Percentiles rank a stretch among this genome's conserved stretches.
Evolutionary conservation across 2,888 invertebrate species (phyloP).

Genomic region (Choristoneura rosaceana): DNA sequence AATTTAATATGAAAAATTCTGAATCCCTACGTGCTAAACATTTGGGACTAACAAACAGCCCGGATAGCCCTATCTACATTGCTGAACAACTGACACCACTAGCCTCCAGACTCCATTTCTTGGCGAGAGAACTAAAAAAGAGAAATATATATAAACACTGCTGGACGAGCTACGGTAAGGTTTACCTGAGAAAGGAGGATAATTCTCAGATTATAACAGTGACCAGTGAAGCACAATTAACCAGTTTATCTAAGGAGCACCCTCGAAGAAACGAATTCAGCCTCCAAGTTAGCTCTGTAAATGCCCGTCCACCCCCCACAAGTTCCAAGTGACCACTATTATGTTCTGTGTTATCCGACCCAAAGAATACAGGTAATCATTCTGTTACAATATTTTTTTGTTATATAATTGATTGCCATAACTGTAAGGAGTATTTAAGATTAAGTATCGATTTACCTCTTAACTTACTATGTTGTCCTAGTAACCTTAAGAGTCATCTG

Average conservation of each 20-base stretch:
- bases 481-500: no score
- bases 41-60: not conserved
- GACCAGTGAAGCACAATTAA: not conserved
- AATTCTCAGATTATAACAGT: not conserved
- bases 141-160: not conserved
- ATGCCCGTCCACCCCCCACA: no score
- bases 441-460: no score
- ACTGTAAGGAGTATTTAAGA: no score
- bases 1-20: no score
- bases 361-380: no score
- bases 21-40: not conserved
- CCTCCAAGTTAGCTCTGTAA: no score
- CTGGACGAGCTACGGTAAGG: conserved; percentile 2
- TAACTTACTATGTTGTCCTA: no score
- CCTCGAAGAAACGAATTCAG: not conserved
- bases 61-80: not conserved
- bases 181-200: not conserved
- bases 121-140: not conserved
- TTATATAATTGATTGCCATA: no score
- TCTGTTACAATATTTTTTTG: no score
- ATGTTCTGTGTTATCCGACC: no score
- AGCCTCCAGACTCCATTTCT: not conserved
- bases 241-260: not conserved
- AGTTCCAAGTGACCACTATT: not conserved
- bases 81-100: no score